Conservation (phyloP, 2,113 vertebrate species). For the Prunella fulvescens region DNA sequence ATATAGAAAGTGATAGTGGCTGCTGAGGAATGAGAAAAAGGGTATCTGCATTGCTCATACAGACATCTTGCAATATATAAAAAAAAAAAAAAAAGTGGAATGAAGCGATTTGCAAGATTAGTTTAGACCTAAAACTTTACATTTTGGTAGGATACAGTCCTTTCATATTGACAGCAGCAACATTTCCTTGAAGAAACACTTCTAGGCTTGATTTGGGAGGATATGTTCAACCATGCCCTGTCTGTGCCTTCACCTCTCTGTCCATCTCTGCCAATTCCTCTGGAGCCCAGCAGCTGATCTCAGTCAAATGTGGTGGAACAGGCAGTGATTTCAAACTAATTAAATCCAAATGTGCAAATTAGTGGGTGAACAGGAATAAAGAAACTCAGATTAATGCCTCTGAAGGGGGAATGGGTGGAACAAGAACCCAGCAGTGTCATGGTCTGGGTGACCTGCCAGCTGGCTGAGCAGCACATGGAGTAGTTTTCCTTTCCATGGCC, state of each 20-base stretch:
- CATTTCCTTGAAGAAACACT: neutral
- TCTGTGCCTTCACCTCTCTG: neutral
- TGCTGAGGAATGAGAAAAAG: neutral
- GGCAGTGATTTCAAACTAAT: neutral
- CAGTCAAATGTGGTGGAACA: neutral
- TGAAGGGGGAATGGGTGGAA: neutral
- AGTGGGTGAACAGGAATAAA: neutral
- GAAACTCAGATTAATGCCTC: neutral
- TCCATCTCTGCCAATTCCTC: neutral
- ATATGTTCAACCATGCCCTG: neutral
- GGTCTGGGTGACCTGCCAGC: neutral
- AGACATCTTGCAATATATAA: neutral
- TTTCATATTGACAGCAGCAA: neutral
- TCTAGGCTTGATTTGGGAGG: neutral
- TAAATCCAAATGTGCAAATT: neutral
- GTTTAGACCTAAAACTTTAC: neutral
- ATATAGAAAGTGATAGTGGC: neutral
- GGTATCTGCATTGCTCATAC: neutral
- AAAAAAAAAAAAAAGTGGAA: neutral
- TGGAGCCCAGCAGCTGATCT: neutral
- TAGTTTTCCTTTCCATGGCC: neutral
- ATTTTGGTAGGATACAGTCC: neutral
- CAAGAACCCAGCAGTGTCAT: neutral
- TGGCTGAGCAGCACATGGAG: neutral
- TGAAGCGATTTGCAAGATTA: neutral